phyloP scores from a whole-genome alignment of 1,140 invertebrate genomes.

The Drosophila teissieri region DNA sequence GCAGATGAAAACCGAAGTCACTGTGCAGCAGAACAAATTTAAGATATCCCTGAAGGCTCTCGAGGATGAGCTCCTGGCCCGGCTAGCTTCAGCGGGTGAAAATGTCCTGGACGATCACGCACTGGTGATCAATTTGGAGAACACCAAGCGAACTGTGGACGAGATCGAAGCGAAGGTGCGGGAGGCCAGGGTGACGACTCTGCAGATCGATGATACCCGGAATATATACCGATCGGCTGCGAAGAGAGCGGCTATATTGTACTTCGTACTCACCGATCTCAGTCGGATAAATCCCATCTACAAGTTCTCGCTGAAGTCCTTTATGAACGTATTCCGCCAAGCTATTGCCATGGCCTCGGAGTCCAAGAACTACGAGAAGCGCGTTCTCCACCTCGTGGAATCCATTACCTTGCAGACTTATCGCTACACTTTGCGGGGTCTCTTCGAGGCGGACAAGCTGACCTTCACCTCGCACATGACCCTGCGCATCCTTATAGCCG shows the following conservation, averaged over 20 bases:
- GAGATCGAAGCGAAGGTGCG: conserved; percentile 95
- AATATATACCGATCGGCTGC: conserved; percentile 96
- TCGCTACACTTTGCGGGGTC: conserved; percentile 94
- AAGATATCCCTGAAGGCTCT: conserved; percentile 96
- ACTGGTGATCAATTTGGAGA: conserved; percentile 96
- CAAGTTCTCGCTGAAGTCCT: conserved; percentile 98
- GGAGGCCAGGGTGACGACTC: conserved; percentile 93
- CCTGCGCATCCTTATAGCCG: conserved; percentile 89
- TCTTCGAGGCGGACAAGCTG: conserved; percentile 97
- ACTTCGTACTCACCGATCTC: conserved; percentile 97
- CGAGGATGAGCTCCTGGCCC: conserved; percentile 94
- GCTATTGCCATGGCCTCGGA: conserved; percentile 90
- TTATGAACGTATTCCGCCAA: conserved; percentile 96
- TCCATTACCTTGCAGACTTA: conserved; percentile 95
- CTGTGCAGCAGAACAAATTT: conserved; percentile 97
- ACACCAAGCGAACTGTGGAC: conserved; percentile 96
- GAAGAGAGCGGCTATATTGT: conserved; percentile 93
- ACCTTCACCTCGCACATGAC: conserved; percentile 96
- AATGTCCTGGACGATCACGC: conserved; percentile 96
- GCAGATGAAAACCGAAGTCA: conserved; percentile 90
- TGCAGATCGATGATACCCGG: conserved; percentile 95
- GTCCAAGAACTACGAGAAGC: conserved; percentile 88
- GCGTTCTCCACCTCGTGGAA: conserved; percentile 93
- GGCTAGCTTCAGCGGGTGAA: conserved; percentile 94
- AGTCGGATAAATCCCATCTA: conserved; percentile 98